A percentile compares a stretch with the other conserved stretches of the same genome.
These are phyloP conservation scores for Aurelia sp. DNA, from an alignment of 30 jellyfish, hydroid and myxozoan genomes.

Conservation along the genomic window DNA sequence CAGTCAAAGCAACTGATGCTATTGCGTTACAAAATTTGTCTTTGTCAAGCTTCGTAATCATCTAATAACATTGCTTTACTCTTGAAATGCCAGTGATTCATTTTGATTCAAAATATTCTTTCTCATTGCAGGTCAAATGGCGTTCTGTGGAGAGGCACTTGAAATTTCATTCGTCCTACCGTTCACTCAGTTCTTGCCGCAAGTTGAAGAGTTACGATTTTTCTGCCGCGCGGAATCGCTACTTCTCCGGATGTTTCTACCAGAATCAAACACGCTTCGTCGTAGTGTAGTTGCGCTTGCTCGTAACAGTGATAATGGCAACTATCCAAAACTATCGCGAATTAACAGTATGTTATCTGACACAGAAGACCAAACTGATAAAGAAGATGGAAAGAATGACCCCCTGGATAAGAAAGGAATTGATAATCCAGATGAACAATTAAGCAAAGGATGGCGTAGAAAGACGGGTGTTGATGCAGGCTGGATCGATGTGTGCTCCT, in stretches of 20 bases:
- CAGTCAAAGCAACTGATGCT: too few species aligned
- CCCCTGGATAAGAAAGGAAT: constrained; percentile 20
- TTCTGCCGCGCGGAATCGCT: constrained; percentile 91
- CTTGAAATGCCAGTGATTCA: too few species aligned
- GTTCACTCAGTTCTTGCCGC: constrained; percentile 80
- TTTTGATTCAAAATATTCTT: too few species aligned
- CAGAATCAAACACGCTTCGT: constrained; percentile 94
- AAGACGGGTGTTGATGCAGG: constrained; percentile 67
- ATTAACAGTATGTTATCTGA: constrained; percentile 74
- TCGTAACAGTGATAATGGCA: constrained; percentile 61
- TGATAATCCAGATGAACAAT: constrained; percentile 52
- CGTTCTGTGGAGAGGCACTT: constrained; percentile 97
- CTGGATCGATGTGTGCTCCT: constrained; percentile 95
- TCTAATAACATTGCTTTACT: too few species aligned
- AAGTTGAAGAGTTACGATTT: constrained; percentile 67
- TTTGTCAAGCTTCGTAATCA: too few species aligned
- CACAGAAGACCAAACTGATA: constrained; percentile 59
- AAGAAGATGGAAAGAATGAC: constrained; percentile 27
- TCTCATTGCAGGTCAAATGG: constrained; percentile 74
- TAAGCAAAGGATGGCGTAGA: constrained; percentile 91
- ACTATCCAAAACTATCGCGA: constrained; percentile 43
- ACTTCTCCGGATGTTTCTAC: constrained; percentile 75
- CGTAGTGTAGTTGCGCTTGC: constrained; percentile 87
- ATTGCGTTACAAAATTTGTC: too few species aligned
- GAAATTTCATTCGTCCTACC: constrained; percentile 87